phyloP scores from a whole-genome alignment of 2,888 invertebrate species.

The Spialia ferax region DNA sequence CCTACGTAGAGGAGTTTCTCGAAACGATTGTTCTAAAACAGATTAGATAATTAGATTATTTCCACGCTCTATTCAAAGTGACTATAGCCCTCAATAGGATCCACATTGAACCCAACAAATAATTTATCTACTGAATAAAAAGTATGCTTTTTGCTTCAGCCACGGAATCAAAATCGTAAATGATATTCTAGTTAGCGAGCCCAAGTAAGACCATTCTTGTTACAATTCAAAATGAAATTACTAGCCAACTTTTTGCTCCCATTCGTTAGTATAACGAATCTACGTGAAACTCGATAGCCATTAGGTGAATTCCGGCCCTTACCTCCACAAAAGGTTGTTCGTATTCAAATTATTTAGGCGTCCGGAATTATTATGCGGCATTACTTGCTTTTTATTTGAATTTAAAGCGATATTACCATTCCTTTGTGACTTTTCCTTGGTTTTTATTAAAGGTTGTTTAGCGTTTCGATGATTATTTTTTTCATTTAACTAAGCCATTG shows the following conservation, averaged over 20 bases:
- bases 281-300: slow-evolving; percentile 28
- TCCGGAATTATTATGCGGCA: slow-evolving; percentile 13
- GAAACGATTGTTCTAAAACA: too few relatives aligned
- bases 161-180: too few relatives aligned
- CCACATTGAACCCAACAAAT: too few relatives aligned
- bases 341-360: slow-evolving; percentile 30
- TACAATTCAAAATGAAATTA: slow-evolving; percentile 8
- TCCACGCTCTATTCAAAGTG: too few relatives aligned
- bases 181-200: neutral
- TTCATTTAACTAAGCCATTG: neutral
- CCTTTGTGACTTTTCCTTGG: slow-evolving; percentile 17
- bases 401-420: slow-evolving; percentile 21
- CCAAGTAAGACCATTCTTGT: neutral
- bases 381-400: slow-evolving; percentile 28
- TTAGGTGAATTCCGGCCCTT: slow-evolving; percentile 30
- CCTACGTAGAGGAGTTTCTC: too few relatives aligned
- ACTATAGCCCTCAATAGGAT: too few relatives aligned
- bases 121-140: too few relatives aligned
- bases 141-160: too few relatives aligned
- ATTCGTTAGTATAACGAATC: slow-evolving; percentile 22
- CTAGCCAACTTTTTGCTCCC: neutral
- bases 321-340: slow-evolving; percentile 23
- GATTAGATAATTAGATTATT: too few relatives aligned
- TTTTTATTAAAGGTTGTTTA: slow-evolving; percentile 15
- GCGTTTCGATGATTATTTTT: neutral